Evolutionary conservation across 2,797 vertebrate genomes (phyloP), one percentile per base, ranked within the genome.

Genomic region (Catostomus latipinnis): DNA sequence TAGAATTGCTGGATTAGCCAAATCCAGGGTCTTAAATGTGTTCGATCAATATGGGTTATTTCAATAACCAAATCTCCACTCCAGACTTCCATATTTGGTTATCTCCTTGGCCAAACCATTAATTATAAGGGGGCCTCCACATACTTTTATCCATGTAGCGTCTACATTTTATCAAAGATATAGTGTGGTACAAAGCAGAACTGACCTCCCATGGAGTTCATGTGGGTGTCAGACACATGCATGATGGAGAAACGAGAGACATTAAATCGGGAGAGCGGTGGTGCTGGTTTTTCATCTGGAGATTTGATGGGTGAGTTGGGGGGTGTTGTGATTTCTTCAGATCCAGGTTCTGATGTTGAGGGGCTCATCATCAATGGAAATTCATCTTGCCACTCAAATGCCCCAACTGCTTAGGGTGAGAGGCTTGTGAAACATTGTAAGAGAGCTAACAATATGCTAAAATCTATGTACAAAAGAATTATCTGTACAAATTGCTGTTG

Each of bases 201-300:
- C 94, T 93, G 84, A 98, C 97, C 96, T 96, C 92, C 91, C 83
- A 87, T 82, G 50, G 94, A 87, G 74, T 90, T 89, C 50, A 93
- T 76, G 34, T 96, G 95, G 0, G 94, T 86, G 90, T 98, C 97
- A 0, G 95, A 95, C 84, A 99, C 95, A 0, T 99, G 96, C 56
- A 97, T 97, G 89, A 99, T 98, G 75, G 97, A 98, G 93, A 99
- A 99, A 62, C 97, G 94, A 70, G 97, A 98, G n/a, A 94, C 93
- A 0, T 96, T 94, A 91, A 98, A 98, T 52, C 97, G 95, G 66
- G 96, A 97, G 69, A 94, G 90, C 77, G 94, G 92, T 58, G 85
- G 84, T 58, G 87, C 82, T 68, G 92, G 90, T 90, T 95, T 95
- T 60, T 89, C 89, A 0, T 61, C 86, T 0, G 93, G 90, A 83